These are phyloP conservation scores for Pseudanteris insignis DNA, from an alignment of 2,888 invertebrate species.

Conservation along the genomic window DNA sequence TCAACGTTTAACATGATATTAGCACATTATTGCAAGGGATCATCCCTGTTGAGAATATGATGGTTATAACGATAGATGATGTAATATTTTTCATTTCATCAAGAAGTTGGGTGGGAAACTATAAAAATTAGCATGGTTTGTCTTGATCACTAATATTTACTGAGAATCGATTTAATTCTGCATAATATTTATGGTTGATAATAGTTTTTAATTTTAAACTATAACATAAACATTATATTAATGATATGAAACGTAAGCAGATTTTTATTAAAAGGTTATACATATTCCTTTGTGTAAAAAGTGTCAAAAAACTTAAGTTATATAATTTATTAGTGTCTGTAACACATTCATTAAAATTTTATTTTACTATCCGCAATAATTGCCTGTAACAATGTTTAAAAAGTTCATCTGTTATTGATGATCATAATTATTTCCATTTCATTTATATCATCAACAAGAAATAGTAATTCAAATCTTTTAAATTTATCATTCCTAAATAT, in stretches of 20 bases:
- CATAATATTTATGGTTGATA: not conserved
- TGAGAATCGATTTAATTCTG: not conserved
- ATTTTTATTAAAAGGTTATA: constrained; percentile 20
- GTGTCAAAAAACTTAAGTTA: too few relatives aligned
- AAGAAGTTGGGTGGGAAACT: constrained; percentile 9
- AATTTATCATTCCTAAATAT: too few relatives aligned
- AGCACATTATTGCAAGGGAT: constrained; percentile 3
- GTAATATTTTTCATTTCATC: constrained; percentile 17
- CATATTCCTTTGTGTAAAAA: constrained; percentile 1
- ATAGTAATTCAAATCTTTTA: too few relatives aligned
- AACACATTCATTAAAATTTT: too few relatives aligned
- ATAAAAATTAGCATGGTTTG: constrained; percentile 10
- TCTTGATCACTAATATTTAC: not conserved
- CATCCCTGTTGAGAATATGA: constrained; percentile 27
- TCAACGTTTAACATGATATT: constrained; percentile 1
- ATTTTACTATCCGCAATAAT: too few relatives aligned
- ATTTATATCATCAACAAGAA: too few relatives aligned
- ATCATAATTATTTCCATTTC: too few relatives aligned
- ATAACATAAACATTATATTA: too few relatives aligned
- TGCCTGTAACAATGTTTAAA: too few relatives aligned
- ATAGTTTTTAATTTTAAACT: constrained; percentile 2
- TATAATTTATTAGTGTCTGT: too few relatives aligned
- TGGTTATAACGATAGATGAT: constrained; percentile 33
- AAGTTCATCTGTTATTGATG: too few relatives aligned
- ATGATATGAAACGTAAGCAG: constrained; percentile 28